Base-by-base conservation (phyloP, 2,888 invertebrate species). In the Linyphia triangularis region DNA sequence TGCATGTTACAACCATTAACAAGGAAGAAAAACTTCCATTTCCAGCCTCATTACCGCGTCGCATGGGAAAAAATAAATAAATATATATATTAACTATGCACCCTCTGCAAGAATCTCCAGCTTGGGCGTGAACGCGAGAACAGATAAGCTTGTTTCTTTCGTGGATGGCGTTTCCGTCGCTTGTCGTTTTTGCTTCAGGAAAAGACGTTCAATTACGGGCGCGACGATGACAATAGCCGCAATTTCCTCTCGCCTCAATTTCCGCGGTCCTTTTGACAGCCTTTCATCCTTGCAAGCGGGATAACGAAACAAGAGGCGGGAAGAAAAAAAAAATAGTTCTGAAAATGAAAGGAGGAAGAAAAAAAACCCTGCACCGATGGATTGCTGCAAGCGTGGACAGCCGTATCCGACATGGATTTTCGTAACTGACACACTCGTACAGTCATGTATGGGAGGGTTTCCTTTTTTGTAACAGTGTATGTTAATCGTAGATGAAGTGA, bases 241-340 rank as follows among this genome's bases (percentile, higher is more conserved):
- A 84, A 84, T 84, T 84, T 84, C 83, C 83, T 73, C 75, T 75
- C 33, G 43, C 73, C 75, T 73, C 75, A 84, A 75, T 84, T 84
- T 84, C 83, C 73, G 73, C 65, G 65, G 43, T 37, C 61, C 72
- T 37, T 63, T 57, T 84, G 83, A 84, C 83, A 84, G 73, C 83
- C 70, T 67, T 51, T 75, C 83, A 75, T 65, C 16, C 33, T 33
- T 33, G 4, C 33, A 4, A 33, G 33, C 43, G 59, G 65, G 28
- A 78, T 78, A 67, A 67, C 65, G 65, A 77, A 73, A 73, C 70
- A 70, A 37, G 37, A 69, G 24, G 63, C 28, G 63, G 24, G 26
- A 26, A 10, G 9, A 51, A 61, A 61, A 61, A 13, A 24, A 61
- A 24, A 24, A 30, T 67, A 13, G n/a, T n/a, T n/a, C n/a, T n/a